These are phyloP conservation scores for Capitella teleta DNA, from an alignment of 1,140 invertebrate species.

Conservation along the genomic window DNA sequence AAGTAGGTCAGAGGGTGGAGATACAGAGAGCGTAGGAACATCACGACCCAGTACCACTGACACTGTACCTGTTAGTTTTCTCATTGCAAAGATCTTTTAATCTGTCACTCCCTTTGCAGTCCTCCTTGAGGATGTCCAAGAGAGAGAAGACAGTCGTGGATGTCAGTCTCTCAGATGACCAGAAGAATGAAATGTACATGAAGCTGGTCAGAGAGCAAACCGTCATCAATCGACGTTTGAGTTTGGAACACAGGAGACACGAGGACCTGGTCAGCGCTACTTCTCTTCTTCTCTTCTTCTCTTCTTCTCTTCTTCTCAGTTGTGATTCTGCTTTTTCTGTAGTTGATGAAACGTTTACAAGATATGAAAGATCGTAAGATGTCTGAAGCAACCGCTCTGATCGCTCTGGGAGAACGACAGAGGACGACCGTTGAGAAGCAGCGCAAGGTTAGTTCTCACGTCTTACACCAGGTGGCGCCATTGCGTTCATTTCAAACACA, in stretches of 20 bases:
- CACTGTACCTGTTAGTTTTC: too few relatives aligned
- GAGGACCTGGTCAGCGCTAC: neutral
- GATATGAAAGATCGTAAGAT: neutral
- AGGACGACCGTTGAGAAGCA: neutral
- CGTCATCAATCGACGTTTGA: neutral
- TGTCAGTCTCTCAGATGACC: neutral
- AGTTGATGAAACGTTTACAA: neutral
- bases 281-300: too few relatives aligned
- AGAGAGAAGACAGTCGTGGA: neutral
- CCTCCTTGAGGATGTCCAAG: neutral
- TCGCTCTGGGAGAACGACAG: neutral
- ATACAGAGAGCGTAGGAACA: too few relatives aligned
- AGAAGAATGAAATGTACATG: conserved; percentile 1
- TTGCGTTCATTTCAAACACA: neutral
- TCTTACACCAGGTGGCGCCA: neutral
- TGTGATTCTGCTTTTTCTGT: neutral
- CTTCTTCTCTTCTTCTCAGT: too few relatives aligned
- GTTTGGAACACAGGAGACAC: neutral
- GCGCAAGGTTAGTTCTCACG: neutral
- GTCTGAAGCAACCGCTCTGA: neutral
- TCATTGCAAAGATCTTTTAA: too few relatives aligned
- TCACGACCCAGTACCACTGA: too few relatives aligned
- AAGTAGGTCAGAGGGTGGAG: too few relatives aligned
- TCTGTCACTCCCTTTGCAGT: too few relatives aligned
- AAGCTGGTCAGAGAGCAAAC: neutral